Base-by-base conservation (phyloP, 2,888 invertebrate species). In the Zygothrica quintamaculata region DNA sequence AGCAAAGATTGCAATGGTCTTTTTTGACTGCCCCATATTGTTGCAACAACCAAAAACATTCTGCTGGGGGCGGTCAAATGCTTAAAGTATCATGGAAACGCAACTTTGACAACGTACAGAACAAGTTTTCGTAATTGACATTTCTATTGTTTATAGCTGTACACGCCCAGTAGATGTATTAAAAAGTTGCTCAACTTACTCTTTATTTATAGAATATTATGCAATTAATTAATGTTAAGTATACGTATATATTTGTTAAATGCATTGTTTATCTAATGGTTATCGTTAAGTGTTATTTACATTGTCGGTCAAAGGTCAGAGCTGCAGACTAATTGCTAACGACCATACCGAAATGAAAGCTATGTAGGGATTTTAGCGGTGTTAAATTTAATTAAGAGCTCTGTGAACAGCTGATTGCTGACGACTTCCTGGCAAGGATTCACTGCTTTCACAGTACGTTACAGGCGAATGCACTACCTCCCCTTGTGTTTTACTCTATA, bases 181-280 rank as follows among this genome's bases (percentile, higher is more conserved):
- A 22, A 2, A 22, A 22, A 3, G 18, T 22, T 22, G 5, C 5
- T 22, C 5, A 22, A 22, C 3, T n/a, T n/a, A n/a, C n/a, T n/a
- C n/a, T 22, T 22, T 22, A 29, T 3, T 1, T 29, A 3, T 29
- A 5, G 29, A 33, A 37, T 13, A 36, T 31, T 18, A 18, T 18
- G 16, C 43, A 36, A 51, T 60, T 72, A 67, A 69, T 65, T 65
- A 64, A 70, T 56, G 73, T 68, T 62, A 68, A 58, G 65, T 48
- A 71, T 61, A 55, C 59, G 59, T 57, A 22, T 57, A 22, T 9
- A 31, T 43, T 44, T 43, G 7, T 34, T 51, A 22, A 22, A 5
- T 22, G 18, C 18, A 36, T 5, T 36, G 13, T 12, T 39, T 39
- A 8, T 29, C 9, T 29, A 29, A 22, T 22, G 29, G 29, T 7